A percentile compares a stretch with the other conserved stretches of the same genome.
phyloP scores from a whole-genome alignment of 2,797 vertebrate genomes.

The Caiman crocodilus region DNA sequence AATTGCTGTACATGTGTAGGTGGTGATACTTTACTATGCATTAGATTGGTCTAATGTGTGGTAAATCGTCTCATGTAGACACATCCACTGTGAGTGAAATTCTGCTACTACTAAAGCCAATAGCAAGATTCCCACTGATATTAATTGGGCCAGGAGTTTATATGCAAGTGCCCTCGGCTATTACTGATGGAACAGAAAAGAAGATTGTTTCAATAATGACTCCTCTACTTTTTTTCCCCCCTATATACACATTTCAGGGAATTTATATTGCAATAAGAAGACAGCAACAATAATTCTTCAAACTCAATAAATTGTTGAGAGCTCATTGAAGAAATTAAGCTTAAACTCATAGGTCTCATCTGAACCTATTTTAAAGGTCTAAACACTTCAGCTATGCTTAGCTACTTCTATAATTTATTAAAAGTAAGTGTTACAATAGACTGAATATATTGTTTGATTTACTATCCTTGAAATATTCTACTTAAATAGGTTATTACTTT shows the following conservation, averaged over 20 bases:
- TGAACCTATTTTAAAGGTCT: slow-evolving; percentile 22
- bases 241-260: not conserved
- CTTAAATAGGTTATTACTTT: slow-evolving; percentile 61
- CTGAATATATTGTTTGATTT: slow-evolving; percentile 67
- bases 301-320: slow-evolving; percentile 1
- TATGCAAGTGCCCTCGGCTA: not conserved
- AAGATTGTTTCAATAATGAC: not conserved
- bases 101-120: not conserved
- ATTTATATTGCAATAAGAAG: too few species aligned
- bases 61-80: too few species aligned
- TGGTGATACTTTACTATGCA: too few species aligned
- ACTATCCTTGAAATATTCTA: slow-evolving; percentile 52
- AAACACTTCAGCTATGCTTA: slow-evolving; percentile 33
- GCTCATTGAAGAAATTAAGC: not conserved
- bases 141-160: not conserved
- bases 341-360: not conserved
- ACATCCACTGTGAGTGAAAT: not conserved
- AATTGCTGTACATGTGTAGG: not conserved
- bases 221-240: not conserved
- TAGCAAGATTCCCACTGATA: not conserved
- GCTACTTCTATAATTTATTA: slow-evolving; percentile 41
- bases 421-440: not conserved
- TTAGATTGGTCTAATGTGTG: too few species aligned
- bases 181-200: not conserved
- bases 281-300: not conserved